Evolutionary conservation across 2,888 invertebrate species (phyloP).

Genomic region (Idaea dimidiata): DNA sequence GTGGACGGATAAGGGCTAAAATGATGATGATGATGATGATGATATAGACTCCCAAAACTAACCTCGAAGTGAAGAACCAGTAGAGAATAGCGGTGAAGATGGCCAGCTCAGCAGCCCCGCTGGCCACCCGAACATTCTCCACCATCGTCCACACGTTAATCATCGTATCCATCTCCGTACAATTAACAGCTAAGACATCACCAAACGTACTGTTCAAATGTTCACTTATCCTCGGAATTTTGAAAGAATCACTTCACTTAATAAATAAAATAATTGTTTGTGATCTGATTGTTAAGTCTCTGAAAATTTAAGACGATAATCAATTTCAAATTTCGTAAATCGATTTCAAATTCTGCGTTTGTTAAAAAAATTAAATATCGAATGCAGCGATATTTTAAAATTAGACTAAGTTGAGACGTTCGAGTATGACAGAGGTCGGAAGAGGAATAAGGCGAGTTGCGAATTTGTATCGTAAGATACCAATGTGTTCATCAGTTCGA

Average conservation of each 20-base stretch:
- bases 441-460: constrained; percentile 29
- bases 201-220: constrained; percentile 51
- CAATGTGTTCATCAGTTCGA: constrained; percentile 10
- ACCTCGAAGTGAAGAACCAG: constrained; percentile 84
- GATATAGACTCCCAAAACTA: constrained; percentile 31
- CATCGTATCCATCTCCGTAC: constrained; percentile 68
- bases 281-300: constrained; percentile 18
- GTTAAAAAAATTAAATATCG: not conserved
- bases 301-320: constrained; percentile 22
- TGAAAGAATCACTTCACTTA: constrained; percentile 39
- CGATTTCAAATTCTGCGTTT: constrained; percentile 2
- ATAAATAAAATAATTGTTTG: constrained; percentile 15
- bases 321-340: constrained; percentile 20
- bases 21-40: no score
- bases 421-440: constrained; percentile 30
- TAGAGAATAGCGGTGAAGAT: constrained; percentile 82
- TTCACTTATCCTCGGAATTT: constrained; percentile 53
- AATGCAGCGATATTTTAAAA: not conserved
- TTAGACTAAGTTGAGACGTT: constrained; percentile 25
- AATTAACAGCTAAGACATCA: constrained; percentile 65
- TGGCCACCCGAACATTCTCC: constrained; percentile 76
- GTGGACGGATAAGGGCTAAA: no score
- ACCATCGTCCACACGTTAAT: constrained; percentile 73
- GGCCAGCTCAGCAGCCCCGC: constrained; percentile 81
- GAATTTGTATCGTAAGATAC: constrained; percentile 26